A percentile compares a stretch with the other conserved stretches of the same genome.
Evolutionary conservation across 2,888 invertebrate genomes (phyloP).

Genomic region (Syritta pipiens): DNA sequence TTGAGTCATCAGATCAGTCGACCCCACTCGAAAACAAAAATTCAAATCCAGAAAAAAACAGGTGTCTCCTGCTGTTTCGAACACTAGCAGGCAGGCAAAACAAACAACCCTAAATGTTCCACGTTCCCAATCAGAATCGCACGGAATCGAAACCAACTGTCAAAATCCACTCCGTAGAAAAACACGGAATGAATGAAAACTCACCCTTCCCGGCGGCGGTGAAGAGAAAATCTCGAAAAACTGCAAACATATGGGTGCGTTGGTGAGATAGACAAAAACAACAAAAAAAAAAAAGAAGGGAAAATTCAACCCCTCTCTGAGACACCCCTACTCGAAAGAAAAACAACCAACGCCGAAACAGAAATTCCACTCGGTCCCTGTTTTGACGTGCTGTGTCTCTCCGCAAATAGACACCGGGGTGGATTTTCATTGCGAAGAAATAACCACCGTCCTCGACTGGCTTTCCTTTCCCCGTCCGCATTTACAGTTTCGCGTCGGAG

Average conservation of each 20-base stretch:
- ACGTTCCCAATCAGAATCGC: neutral
- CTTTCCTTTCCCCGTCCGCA: too few relatives aligned
- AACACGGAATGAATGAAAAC: conserved; percentile 46
- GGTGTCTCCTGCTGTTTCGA: conserved; percentile 3
- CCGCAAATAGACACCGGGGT: conserved; percentile 35
- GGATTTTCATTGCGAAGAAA: too few relatives aligned
- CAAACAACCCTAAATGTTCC: conserved; percentile 59
- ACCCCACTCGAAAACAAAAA: too few relatives aligned
- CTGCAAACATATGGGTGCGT: conserved; percentile 17
- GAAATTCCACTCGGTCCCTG: conserved; percentile 13
- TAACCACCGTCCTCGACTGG: too few relatives aligned
- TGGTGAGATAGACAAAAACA: conserved; percentile 48
- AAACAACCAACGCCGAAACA: neutral
- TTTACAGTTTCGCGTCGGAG: conserved; percentile 58
- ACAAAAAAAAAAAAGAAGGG: neutral
- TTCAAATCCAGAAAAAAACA: conserved; percentile 9
- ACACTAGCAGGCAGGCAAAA: conserved; percentile 8
- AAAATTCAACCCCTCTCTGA: conserved; percentile 29
- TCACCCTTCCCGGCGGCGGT: neutral
- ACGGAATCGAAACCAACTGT: conserved; percentile 50
- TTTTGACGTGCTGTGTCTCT: conserved; percentile 9
- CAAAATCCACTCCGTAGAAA: conserved; percentile 7
- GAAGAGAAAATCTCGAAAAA: conserved; percentile 34
- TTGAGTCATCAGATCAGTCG: too few relatives aligned
- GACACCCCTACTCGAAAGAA: too few relatives aligned